Evolutionary conservation across 2,888 invertebrate species (phyloP).

Genomic region (Unio pictorum): DNA sequence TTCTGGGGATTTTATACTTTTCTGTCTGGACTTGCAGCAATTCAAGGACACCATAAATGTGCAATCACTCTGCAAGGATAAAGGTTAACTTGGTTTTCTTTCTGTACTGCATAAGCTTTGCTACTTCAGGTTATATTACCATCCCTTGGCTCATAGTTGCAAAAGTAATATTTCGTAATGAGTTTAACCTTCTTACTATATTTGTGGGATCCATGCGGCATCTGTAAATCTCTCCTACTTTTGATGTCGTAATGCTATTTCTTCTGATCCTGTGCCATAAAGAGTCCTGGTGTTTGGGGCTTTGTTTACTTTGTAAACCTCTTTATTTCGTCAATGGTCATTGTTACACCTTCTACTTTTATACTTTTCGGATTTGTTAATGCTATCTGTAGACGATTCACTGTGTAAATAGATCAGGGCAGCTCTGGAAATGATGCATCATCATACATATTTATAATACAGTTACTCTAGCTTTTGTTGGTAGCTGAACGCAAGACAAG

Average conservation of each 20-base stretch:
- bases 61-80: slow-evolving; percentile 13
- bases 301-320: neutral
- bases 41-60: slow-evolving; percentile 2
- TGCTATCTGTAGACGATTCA: neutral
- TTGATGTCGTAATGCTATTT: slow-evolving; percentile 1
- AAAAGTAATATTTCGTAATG: slow-evolving; percentile 4
- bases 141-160: slow-evolving; percentile 10
- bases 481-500: neutral
- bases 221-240: slow-evolving; percentile 1
- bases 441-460: neutral
- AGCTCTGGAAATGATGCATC: neutral
- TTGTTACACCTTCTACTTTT: neutral
- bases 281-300: neutral
- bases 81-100: slow-evolving; percentile 8
- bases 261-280: slow-evolving; percentile 1
- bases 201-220: neutral
- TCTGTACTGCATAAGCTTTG: neutral
- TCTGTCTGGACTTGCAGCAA: slow-evolving; percentile 13
- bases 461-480: neutral
- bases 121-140: slow-evolving; percentile 8
- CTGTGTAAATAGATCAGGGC: neutral
- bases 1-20: slow-evolving; percentile 18
- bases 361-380: neutral
- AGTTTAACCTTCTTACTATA: slow-evolving; percentile 7
- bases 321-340: neutral